Evolutionary conservation across 2,888 invertebrate species (phyloP).

Genomic region (Cremastinae sp.): DNA sequence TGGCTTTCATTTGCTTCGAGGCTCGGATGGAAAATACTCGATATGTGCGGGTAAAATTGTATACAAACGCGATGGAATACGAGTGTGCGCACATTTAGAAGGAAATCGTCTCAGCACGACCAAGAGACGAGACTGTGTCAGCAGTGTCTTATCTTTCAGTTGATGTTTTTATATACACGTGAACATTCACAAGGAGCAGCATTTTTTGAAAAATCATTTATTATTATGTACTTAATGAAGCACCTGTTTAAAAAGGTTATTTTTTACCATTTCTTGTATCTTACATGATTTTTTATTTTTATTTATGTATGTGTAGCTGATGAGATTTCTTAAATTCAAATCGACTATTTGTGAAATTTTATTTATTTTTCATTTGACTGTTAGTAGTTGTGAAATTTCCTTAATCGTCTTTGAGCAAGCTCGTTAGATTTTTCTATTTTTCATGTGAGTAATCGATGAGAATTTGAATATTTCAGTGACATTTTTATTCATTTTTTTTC

Average conservation of each 20-base stretch:
- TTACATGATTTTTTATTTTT: no score
- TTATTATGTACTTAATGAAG: not conserved
- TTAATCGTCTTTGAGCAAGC: no score
- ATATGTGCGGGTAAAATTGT: constrained; percentile 3
- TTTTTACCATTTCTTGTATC: constrained; percentile 2
- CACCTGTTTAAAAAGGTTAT: not conserved
- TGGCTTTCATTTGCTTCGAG: constrained; percentile 14
- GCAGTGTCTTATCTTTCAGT: constrained; percentile 48
- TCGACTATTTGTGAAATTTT: no score
- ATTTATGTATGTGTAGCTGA: no score
- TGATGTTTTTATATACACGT: constrained; percentile 15
- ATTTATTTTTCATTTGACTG: no score
- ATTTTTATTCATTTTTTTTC: no score
- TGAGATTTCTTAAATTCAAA: no score
- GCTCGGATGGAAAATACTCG: constrained; percentile 26
- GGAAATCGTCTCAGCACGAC: constrained; percentile 45
- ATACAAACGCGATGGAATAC: not conserved
- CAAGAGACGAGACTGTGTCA: constrained; percentile 51
- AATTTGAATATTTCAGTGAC: no score
- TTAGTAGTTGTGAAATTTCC: no score
- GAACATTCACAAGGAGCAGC: not conserved
- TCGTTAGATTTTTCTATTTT: no score
- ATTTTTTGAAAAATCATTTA: not conserved
- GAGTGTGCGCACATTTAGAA: constrained; percentile 17
- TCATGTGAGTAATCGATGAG: no score